Conservation (phyloP, 2,888 invertebrate species). For the Synanthedon myopaeformis region DNA sequence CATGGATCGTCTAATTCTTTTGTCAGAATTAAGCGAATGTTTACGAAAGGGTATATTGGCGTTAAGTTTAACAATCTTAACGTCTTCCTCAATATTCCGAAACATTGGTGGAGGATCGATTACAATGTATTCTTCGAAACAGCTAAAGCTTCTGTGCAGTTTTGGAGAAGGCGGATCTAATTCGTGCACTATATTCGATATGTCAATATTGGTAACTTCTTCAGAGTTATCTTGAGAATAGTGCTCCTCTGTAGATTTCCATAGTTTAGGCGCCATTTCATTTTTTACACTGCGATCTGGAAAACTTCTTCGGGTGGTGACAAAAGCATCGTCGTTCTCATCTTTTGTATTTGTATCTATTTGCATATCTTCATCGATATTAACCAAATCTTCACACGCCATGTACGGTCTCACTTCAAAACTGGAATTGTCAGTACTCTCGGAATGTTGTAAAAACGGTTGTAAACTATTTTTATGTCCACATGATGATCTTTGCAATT, state of each 20-base stretch:
- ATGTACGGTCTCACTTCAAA: conserved; percentile 68
- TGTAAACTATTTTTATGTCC: conserved; percentile 12
- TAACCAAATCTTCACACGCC: conserved; percentile 77
- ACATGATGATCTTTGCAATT: conserved; percentile 18
- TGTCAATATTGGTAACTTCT: conserved; percentile 12
- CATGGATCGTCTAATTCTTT: conserved; percentile 59
- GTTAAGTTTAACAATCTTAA: conserved; percentile 54
- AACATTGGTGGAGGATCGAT: conserved; percentile 74
- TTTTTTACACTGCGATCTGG: conserved; percentile 71
- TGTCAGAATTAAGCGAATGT: conserved; percentile 74
- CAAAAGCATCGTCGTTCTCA: conserved; percentile 30
- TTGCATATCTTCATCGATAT: conserved; percentile 72
- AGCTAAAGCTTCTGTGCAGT: conserved; percentile 21
- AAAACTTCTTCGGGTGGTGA: conserved; percentile 73
- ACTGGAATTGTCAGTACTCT: conserved; percentile 71
- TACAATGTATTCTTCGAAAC: conserved; percentile 43
- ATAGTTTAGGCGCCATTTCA: conserved; percentile 40
- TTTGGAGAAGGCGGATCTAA: conserved; percentile 57
- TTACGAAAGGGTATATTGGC: conserved; percentile 55
- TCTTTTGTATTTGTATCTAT: conserved; percentile 49
- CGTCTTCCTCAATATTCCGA: conserved; percentile 52
- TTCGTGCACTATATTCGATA: conserved; percentile 33
- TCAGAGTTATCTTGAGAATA: conserved; percentile 19
- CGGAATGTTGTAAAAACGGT: conserved; percentile 66
- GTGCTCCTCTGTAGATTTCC: conserved; percentile 58